phyloP scores from a whole-genome alignment of 2,888 invertebrate species.

The Drosophila nr. perissopoda region DNA sequence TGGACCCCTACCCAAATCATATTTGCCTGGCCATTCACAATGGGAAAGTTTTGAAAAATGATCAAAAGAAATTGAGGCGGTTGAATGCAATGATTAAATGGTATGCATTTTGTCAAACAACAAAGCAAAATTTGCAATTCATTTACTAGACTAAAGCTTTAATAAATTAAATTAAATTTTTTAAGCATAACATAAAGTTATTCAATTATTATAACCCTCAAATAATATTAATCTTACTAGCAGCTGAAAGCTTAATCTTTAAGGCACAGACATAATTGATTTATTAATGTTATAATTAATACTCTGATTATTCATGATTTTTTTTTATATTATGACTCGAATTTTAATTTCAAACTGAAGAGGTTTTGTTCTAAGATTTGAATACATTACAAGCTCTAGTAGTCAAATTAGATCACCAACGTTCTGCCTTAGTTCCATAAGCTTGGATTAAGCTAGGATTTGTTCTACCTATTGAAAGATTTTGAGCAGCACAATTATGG shows the following conservation, averaged over 20 bases:
- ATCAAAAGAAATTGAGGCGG: not conserved
- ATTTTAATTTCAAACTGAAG: not conserved
- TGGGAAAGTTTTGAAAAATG: slow-evolving; percentile 22
- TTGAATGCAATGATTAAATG: not conserved
- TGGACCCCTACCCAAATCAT: slow-evolving; percentile 27
- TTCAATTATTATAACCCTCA: not conserved
- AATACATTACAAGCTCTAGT: not conserved
- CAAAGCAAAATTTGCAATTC: not conserved
- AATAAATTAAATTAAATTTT: not conserved
- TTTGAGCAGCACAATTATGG: slow-evolving; percentile 7
- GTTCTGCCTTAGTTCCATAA: not conserved
- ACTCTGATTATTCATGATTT: not conserved
- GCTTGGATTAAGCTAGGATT: not conserved
- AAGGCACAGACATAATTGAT: not conserved
- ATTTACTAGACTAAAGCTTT: not conserved
- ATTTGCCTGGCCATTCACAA: slow-evolving; percentile 29
- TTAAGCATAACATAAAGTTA: not conserved
- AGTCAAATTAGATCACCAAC: not conserved
- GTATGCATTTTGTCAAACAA: not conserved
- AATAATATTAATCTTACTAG: not conserved
- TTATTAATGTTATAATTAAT: not conserved
- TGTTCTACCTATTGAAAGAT: not conserved
- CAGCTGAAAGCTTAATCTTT: not conserved
- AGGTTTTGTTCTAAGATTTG: not conserved
- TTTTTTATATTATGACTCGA: not conserved